These are phyloP conservation scores for Steinernema feltiae DNA, from an alignment of 1,140 invertebrate species.

Conservation along the genomic window DNA sequence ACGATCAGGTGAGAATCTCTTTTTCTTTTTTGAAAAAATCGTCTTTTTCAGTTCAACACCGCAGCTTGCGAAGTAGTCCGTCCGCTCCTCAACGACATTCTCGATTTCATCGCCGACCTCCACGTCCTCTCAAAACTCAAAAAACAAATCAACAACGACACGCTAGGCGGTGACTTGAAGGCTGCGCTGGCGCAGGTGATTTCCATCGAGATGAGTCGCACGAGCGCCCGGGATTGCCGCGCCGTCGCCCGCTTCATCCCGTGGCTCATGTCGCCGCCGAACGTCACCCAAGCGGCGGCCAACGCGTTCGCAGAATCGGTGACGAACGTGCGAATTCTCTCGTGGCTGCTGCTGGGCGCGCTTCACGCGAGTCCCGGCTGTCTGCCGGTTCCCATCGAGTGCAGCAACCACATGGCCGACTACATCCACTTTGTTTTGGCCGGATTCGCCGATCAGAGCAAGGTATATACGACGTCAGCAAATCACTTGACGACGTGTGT, in stretches of 20 bases:
- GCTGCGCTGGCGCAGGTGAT: slow-evolving; percentile 61
- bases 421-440: slow-evolving; percentile 86
- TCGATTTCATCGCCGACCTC: slow-evolving; percentile 91
- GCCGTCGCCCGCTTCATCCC: slow-evolving; percentile 54
- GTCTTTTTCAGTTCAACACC: slow-evolving; percentile 65
- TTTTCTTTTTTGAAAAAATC: too few relatives aligned
- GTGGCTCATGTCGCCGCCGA: slow-evolving; percentile 55
- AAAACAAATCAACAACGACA: slow-evolving; percentile 65
- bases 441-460: slow-evolving; percentile 90
- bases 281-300: slow-evolving; percentile 64
- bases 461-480: slow-evolving; percentile 62
- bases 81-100: slow-evolving; percentile 80
- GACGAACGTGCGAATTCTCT: slow-evolving; percentile 82
- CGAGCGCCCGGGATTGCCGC: slow-evolving; percentile 46
- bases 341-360: slow-evolving; percentile 88
- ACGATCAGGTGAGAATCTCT: not conserved
- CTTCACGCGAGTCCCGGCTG: slow-evolving; percentile 74
- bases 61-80: slow-evolving; percentile 85
- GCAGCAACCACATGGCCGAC: slow-evolving; percentile 88
- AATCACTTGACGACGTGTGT: slow-evolving; percentile 62
- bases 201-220: slow-evolving; percentile 51
- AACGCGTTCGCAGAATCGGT: slow-evolving; percentile 93
- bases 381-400: slow-evolving; percentile 87
- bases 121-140: slow-evolving; percentile 94
- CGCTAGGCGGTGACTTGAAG: slow-evolving; percentile 85